A percentile compares a stretch with the other conserved stretches of the same genome.
These are phyloP conservation scores for Buathra laborator DNA, from an alignment of 2,888 invertebrate genomes.

Conservation along the genomic window DNA sequence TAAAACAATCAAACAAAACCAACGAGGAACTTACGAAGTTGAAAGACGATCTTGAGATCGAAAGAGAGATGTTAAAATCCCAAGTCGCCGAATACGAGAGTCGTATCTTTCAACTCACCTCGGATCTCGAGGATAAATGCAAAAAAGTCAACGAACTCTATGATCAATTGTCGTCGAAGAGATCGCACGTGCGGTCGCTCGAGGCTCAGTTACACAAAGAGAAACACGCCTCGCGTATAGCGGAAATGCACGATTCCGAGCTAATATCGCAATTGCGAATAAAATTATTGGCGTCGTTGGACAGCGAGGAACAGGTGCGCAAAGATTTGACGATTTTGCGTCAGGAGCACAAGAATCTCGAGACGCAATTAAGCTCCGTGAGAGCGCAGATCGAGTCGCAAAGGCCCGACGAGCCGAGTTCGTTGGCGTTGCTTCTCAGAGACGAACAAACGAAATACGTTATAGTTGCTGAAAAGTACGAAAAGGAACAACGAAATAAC, in stretches of 20 bases:
- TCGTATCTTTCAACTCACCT: conserved; percentile 80
- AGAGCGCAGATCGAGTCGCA: conserved; percentile 75
- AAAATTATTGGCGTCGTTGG: conserved; percentile 88
- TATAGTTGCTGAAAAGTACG: conserved; percentile 74
- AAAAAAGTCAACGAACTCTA: conserved; percentile 77
- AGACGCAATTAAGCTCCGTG: conserved; percentile 81
- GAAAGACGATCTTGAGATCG: conserved; percentile 81
- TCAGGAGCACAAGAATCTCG: conserved; percentile 86
- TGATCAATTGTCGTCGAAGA: conserved; percentile 79
- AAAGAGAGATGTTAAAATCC: conserved; percentile 79
- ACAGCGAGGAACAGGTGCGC: conserved; percentile 89
- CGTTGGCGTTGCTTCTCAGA: conserved; percentile 71
- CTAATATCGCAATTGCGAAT: conserved; percentile 79
- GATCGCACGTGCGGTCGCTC: conserved; percentile 75
- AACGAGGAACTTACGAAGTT: conserved; percentile 79
- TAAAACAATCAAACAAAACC: conserved; percentile 76
- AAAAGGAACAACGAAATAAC: conserved; percentile 74
- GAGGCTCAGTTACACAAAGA: conserved; percentile 79
- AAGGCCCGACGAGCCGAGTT: conserved; percentile 59
- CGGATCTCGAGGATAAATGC: conserved; percentile 79
- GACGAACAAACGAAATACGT: conserved; percentile 75
- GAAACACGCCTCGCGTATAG: conserved; percentile 72
- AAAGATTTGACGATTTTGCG: conserved; percentile 87
- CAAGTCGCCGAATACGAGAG: conserved; percentile 81
- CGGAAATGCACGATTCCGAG: conserved; percentile 79